Evolutionary conservation across 2,797 vertebrate species (phyloP), one percentile per base, ranked within the genome.

Genomic region (Sebastiscus tertius): DNA sequence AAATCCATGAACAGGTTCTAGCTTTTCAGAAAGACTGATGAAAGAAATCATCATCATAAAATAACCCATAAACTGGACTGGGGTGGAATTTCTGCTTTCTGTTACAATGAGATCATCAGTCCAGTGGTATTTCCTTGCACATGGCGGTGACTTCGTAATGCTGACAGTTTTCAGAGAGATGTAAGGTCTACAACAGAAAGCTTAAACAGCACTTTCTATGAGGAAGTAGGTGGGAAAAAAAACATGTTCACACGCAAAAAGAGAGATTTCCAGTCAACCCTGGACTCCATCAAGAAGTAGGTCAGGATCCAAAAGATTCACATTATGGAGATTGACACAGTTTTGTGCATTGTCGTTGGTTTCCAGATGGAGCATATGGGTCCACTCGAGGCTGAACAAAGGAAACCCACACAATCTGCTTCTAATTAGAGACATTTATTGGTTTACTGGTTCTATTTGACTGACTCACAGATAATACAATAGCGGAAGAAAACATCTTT

Each of bases 191-290:
- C 36, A 60, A 11, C 20, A 64, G 49, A 71, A 75, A 66, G 62
- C 65, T 70, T 67, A 31, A 67, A 61, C 64, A 60, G 66, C 80
- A 69, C 52, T 77, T 64, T 77, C 13, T 75, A 8, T 80, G 29
- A 83, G 80, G 70, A 83, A 78, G 68, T 69, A 33, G 24, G 3
- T 27, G 34, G 39, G 13, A 14, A 71, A 49, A 56, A 39, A 55
- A 39, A 39, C 55, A 11, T 36, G 16, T 73, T 27, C 3, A 10
- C 36, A 8, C 13, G 29, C 18, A 63, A 7, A 72, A 74, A 60
- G 4, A 71, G 20, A 72, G 39, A 16, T 42, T 42, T 29, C 39
- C 39, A 42, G 39, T 42, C 39, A 42, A 16, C 6, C 39, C 18
- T 46, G 16, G 16, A 46, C 42, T 46, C 42, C 42, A 20, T 61